Evolutionary conservation across 1,140 invertebrate genomes (phyloP).

Genomic region (Apis florea): DNA sequence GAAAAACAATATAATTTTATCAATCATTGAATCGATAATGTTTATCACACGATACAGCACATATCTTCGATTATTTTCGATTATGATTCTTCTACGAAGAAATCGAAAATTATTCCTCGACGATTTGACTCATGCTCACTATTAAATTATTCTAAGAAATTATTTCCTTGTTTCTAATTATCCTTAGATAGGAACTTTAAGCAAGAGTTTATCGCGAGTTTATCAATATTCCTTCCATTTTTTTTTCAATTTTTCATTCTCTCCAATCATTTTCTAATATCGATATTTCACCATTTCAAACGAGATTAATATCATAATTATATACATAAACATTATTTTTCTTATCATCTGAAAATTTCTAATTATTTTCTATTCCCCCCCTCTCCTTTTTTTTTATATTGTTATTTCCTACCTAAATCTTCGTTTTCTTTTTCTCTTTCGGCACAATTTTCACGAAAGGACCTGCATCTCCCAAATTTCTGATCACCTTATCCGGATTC

Average conservation of each 20-base stretch:
- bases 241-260: neutral
- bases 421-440: neutral
- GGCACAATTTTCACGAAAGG: neutral
- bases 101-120: neutral
- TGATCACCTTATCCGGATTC: constrained; percentile 18
- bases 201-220: neutral
- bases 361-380: too few species aligned
- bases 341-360: too few species aligned
- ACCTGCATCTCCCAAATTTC: neutral
- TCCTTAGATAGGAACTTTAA: neutral
- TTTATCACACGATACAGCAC: neutral
- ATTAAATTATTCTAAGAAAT: neutral
- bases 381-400: too few species aligned
- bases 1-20: too few species aligned
- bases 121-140: too few species aligned
- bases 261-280: neutral
- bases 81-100: neutral
- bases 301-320: too few species aligned
- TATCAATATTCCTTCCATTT: neutral
- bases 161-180: neutral
- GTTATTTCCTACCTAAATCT: neutral
- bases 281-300: neutral
- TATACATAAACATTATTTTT: too few species aligned
- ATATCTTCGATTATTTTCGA: neutral
- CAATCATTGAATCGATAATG: neutral